These are phyloP conservation scores for Girardinichthys multiradiatus DNA, from an alignment of 2,113 vertebrate species.

Conservation along the genomic window DNA sequence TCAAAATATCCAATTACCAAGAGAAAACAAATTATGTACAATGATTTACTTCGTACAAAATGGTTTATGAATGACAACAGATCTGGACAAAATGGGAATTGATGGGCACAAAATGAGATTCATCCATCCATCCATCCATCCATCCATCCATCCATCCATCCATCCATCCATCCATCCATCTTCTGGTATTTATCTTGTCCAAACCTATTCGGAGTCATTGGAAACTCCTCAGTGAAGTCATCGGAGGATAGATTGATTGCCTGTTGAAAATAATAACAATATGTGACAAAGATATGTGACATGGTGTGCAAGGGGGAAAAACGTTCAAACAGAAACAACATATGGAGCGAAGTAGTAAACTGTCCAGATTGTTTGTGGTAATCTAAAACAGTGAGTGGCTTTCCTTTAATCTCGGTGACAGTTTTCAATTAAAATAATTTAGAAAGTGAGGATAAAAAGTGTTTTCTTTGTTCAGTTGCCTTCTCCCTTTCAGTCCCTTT, in stretches of 20 bases:
- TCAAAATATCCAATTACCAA: too few relatives aligned
- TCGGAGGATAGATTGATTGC: neutral
- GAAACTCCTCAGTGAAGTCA: slow-evolving; percentile 36
- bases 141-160: slow-evolving; percentile 15
- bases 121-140: neutral
- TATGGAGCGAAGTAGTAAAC: slow-evolving; percentile 1
- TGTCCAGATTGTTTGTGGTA: slow-evolving; percentile 1
- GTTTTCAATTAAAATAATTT: slow-evolving; percentile 19
- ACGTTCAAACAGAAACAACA: neutral
- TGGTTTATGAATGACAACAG: too few relatives aligned
- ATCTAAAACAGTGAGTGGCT: neutral
- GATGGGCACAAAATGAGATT: too few relatives aligned
- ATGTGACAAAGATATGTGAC: neutral
- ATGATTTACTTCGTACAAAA: too few relatives aligned
- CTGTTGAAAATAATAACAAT: neutral
- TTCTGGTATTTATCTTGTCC: neutral
- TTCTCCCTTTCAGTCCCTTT: neutral
- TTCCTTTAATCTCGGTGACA: slow-evolving; percentile 28
- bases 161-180: neutral
- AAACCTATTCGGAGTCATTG: neutral
- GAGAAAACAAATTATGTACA: too few relatives aligned
- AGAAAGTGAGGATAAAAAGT: slow-evolving; percentile 16
- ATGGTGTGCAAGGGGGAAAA: slow-evolving; percentile 23
- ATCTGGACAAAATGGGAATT: too few relatives aligned
- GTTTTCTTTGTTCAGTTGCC: slow-evolving; percentile 12